These are phyloP conservation scores for Tragelaphus strepsiceros DNA, from an alignment of 2,113 vertebrate genomes.

Conservation along the genomic window DNA sequence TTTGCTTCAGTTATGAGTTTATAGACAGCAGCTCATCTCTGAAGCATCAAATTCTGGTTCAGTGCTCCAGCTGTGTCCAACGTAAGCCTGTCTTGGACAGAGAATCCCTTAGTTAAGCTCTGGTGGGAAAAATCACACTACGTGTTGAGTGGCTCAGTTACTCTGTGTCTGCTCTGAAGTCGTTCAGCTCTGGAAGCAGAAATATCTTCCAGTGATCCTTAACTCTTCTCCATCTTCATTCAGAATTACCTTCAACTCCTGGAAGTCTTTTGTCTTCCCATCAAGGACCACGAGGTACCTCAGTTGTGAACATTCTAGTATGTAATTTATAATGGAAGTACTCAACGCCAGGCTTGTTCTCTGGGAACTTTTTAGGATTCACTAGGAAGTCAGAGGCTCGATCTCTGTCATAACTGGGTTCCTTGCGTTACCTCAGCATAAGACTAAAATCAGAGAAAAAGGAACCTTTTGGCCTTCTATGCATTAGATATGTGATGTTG, in stretches of 20 bases:
- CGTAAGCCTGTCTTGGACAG: not conserved
- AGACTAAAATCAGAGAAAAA: not conserved
- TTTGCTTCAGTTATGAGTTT: not conserved
- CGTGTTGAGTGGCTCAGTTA: rapidly evolving
- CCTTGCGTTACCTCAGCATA: not conserved
- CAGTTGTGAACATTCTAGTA: not conserved
- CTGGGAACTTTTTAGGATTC: not conserved
- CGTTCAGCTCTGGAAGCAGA: not conserved
- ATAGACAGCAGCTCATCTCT: not conserved
- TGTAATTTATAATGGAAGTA: not conserved
- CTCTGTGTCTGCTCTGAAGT: not conserved
- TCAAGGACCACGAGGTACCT: not conserved
- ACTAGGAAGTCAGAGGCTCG: not conserved
- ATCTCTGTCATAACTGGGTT: not conserved
- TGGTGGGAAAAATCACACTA: not conserved
- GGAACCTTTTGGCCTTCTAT: not conserved
- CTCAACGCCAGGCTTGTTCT: not conserved
- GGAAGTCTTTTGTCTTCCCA: not conserved
- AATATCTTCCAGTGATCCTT: not conserved
- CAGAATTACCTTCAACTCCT: not conserved
- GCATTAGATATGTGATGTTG: not conserved
- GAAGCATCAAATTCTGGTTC: not conserved
- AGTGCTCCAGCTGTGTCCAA: not conserved
- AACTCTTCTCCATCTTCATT: not conserved
- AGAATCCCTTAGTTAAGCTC: not conserved